Evolutionary conservation across 2,113 vertebrate genomes (phyloP).

Genomic region (Phalacrocorax pelagicus): DNA sequence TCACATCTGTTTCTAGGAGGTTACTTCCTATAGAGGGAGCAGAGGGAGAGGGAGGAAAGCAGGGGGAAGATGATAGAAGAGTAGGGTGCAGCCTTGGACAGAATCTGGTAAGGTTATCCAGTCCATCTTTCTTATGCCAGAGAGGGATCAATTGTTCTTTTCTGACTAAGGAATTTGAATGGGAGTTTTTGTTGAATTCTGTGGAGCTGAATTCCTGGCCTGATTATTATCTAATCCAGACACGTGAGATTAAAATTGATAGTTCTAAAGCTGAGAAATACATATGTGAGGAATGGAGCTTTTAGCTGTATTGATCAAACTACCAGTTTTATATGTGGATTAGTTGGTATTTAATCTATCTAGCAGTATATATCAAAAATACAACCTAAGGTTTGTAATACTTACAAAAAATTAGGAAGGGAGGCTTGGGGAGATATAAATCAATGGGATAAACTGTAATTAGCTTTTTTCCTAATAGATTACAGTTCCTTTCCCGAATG

Average conservation of each 20-base stretch:
- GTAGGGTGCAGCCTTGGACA: background rate
- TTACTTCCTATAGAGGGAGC: background rate
- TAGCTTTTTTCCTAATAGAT: constrained; percentile 45
- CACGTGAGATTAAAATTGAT: background rate
- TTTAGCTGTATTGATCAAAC: constrained; percentile 51
- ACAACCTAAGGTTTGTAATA: constrained; percentile 28
- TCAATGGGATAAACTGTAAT: constrained; percentile 46
- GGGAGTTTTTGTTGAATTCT: background rate
- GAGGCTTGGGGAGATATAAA: constrained; percentile 30
- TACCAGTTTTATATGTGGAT: constrained; percentile 32
- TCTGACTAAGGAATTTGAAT: background rate
- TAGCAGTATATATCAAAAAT: constrained; percentile 38
- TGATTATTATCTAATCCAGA: background rate
- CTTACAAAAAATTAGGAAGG: constrained; percentile 18
- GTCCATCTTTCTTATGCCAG: background rate
- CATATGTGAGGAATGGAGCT: background rate
- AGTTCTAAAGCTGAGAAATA: constrained; percentile 7
- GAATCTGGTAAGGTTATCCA: background rate
- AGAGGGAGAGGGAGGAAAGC: background rate
- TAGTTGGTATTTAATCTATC: constrained; percentile 51
- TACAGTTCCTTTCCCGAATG: background rate
- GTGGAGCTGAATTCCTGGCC: background rate
- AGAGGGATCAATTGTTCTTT: background rate
- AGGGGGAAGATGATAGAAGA: background rate
- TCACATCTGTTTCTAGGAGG: background rate